phyloP scores from a whole-genome alignment of 2,797 vertebrate species.

The Eutrigla gurnardus region DNA sequence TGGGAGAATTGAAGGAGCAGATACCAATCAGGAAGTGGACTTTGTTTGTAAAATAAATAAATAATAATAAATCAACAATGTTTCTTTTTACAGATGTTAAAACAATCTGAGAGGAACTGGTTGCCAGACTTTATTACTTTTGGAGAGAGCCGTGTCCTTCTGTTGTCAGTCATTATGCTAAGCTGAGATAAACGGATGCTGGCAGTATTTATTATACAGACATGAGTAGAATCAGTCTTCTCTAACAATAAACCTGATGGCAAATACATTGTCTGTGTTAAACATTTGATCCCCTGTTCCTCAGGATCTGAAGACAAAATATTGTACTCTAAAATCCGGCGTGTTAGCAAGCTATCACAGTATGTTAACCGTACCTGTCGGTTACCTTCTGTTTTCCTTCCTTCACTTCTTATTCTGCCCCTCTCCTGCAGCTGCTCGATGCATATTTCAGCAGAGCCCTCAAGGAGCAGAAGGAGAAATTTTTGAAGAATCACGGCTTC shows the following conservation, averaged over 20 bases:
- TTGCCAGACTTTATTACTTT: not conserved
- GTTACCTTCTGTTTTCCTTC: not conserved
- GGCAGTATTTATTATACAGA: not conserved
- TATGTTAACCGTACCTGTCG: not conserved
- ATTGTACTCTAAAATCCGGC: not conserved
- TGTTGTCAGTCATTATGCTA: not conserved
- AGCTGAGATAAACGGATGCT: not conserved
- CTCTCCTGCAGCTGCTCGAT: constrained; percentile 88
- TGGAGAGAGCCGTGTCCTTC: not conserved
- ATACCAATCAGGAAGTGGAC: no score
- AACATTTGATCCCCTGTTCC: not conserved
- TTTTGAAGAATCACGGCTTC: constrained; percentile 97
- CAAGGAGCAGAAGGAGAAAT: constrained; percentile 97
- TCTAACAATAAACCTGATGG: not conserved
- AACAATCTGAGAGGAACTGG: not conserved
- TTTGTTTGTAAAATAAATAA: no score
- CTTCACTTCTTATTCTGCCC: constrained; percentile 21
- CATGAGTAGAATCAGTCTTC: not conserved
- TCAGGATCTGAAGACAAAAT: not conserved
- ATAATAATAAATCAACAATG: no score
- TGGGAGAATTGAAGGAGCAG: no score
- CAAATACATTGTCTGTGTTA: not conserved
- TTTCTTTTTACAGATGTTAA: no score
- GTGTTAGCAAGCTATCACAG: not conserved
- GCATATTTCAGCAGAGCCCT: constrained; percentile 95